Evolutionary conservation across 2,888 invertebrate species (phyloP).

Genomic region (Teinopalpus imperialis): DNA sequence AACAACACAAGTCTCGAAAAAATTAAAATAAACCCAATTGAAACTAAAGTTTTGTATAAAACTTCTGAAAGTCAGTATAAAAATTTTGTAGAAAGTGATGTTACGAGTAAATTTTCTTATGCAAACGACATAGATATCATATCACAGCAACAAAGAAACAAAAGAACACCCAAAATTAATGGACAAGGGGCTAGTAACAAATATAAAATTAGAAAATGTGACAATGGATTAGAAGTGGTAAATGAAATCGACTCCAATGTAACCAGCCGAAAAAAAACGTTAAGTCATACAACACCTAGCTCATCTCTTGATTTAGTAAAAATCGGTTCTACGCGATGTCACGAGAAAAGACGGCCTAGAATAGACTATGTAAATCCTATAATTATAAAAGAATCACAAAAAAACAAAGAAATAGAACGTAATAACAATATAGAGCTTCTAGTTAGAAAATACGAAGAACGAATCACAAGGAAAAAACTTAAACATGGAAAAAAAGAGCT

Average conservation of each 20-base stretch:
- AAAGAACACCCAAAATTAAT: slow-evolving; percentile 15
- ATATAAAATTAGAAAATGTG: slow-evolving; percentile 41
- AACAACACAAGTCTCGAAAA: slow-evolving; percentile 27
- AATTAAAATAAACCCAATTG: slow-evolving; percentile 23
- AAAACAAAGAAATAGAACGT: slow-evolving; percentile 34
- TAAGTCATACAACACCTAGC: slow-evolving; percentile 46
- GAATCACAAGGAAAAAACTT: slow-evolving; percentile 34
- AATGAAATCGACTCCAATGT: slow-evolving; percentile 30
- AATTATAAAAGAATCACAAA: slow-evolving; percentile 30
- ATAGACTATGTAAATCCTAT: slow-evolving; percentile 31
- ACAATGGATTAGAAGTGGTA: slow-evolving; percentile 30
- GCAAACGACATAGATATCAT: background rate
- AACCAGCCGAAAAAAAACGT: slow-evolving; percentile 29
- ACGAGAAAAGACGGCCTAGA: slow-evolving; percentile 34
- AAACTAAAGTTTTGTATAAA: slow-evolving; percentile 53
- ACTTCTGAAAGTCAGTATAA: slow-evolving; percentile 41
- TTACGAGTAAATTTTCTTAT: slow-evolving; percentile 28
- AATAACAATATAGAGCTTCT: slow-evolving; percentile 32
- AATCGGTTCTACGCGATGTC: slow-evolving; percentile 26
- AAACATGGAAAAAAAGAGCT: slow-evolving; percentile 37
- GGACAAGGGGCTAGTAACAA: slow-evolving; percentile 31
- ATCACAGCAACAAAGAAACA: slow-evolving; percentile 29
- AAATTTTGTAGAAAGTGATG: slow-evolving; percentile 44
- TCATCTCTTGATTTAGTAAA: slow-evolving; percentile 18
- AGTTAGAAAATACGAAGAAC: slow-evolving; percentile 34